Evolutionary conservation across 2,888 invertebrate genomes (phyloP), one percentile per base, ranked within the genome.

Genomic region (Ernsta delagoae): DNA sequence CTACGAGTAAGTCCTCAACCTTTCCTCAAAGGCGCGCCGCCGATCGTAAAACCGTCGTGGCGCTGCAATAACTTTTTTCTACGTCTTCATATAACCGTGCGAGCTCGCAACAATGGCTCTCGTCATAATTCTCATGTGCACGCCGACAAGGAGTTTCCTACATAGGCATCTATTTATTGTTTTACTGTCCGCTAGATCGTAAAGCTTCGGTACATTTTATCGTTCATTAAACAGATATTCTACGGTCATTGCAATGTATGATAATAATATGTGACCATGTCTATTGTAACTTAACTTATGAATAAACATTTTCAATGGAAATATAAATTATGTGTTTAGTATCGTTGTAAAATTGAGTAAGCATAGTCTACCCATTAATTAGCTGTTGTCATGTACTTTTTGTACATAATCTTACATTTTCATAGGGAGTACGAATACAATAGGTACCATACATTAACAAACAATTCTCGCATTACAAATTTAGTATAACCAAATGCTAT

Each of bases 21-120:
- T 75, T 60, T 75, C 56, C 50, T 81, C 89, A 89, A 89, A 89
- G 88, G 66, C 41, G 39, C 59, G 77, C 88, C 89, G 89, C 81
- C 72, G 73, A 72, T 82, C 84, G 78, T 89, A 85, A 87, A 86
- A 39, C 39, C 39, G 39, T 39, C 39, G 7, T 39, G 5, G 74
- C 74, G 78, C 74, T 70, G 77, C 79, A 75, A 81, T 86, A 83
- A 82, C 81, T 84, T 74, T 69, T 70, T 74, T 75, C 79, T 80
- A 86, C 81, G 83, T 84, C 88, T 88, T 86, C 86, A 89, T 88
- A 83, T 39, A 59, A 39, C 57, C 67, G 75, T 72, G 74, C 72
- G 75, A 77, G 78, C 81, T 78, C 76, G 71, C 74, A 73, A 73
- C 68, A 72, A 71, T 70, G 54, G 59, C 61, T 70, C 71, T 70